Evolutionary conservation across 1,140 invertebrate genomes (phyloP), one percentile per base, ranked within the genome.

Genomic region (Drosophila pseudoananassae): DNA sequence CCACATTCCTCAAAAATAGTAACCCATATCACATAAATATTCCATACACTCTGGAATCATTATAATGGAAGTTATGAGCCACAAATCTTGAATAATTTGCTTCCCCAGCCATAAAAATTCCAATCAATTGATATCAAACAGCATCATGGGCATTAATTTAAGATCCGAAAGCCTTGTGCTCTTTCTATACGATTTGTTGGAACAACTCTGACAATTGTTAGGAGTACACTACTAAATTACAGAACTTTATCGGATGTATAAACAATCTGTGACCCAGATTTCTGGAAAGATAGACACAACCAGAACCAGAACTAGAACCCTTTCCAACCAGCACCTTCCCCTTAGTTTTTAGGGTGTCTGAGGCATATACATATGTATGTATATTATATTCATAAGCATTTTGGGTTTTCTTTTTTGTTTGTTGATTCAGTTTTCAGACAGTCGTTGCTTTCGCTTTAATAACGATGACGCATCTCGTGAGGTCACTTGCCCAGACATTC

Each of bases 391-490:
- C 17, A 59, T 9, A 57, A 47, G 7, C 43, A 38, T 17, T 45
- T n/a, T 36, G 4, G 23, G 56, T 45, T 52, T 43, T 36, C 38
- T 9, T 38, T 33, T 72, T 17, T 33, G 31, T 60, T 76, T 81
- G 40, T 66, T 66, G 60, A 71, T 54, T 71, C 52, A 49, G 27
- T 66, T 73, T 54, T 20, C 25, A 27, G 50, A 54, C 29, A 36
- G 46, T 51, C 43, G 59, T 20, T 20, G 29, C 60, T 59, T 76
- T 68, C 38, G 54, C 60, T 69, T 85, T 79, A 83, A 71, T 71
- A 88, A 65, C 64, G 78, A 87, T 87, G 82, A 85, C 82, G 82
- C 81, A 84, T 70, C 66, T 71, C 61, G 82, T 85, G 82, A 87
- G 82, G 70, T 87, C 82, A 85, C 80, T 50, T 47, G 40, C 43